These are phyloP conservation scores for Camptogramma bilineatum DNA, from an alignment of 2,888 invertebrate genomes.

Conservation along the genomic window DNA sequence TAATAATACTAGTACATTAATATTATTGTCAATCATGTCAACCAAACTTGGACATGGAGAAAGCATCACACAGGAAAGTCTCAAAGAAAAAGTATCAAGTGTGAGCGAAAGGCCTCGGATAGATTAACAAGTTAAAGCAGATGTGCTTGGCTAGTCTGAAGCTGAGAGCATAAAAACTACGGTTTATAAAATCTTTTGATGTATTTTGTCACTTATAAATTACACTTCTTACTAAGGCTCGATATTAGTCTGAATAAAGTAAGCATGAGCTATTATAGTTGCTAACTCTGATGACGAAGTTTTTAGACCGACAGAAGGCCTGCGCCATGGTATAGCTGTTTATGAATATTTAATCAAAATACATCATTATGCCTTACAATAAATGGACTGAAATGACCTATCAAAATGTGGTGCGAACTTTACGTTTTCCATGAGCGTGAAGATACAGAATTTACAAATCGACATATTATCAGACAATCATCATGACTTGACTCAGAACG, in stretches of 20 bases:
- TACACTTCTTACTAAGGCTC: too few species aligned
- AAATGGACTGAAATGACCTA: background rate
- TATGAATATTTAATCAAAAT: background rate
- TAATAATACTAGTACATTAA: slow-evolving; percentile 76
- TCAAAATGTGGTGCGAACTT: background rate
- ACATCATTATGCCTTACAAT: background rate
- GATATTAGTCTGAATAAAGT: too few species aligned
- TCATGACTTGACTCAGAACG: too few species aligned
- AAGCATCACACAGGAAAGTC: slow-evolving; percentile 6
- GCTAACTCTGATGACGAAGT: too few species aligned
- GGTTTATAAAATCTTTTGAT: background rate
- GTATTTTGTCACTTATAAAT: too few species aligned
- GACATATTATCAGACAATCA: too few species aligned
- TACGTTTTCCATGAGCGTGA: too few species aligned
- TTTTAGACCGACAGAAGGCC: too few species aligned
- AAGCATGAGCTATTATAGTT: too few species aligned
- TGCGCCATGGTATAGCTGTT: too few species aligned
- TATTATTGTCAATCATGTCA: slow-evolving; percentile 83
- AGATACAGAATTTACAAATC: too few species aligned
- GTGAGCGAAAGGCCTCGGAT: slow-evolving; percentile 1
- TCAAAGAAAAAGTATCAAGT: background rate
- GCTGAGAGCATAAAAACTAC: background rate
- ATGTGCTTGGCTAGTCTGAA: background rate
- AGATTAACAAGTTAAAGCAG: background rate
- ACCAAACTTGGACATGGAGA: slow-evolving; percentile 63